phyloP scores from a whole-genome alignment of 2,113 vertebrate species.

The Eurystomus gularis region DNA sequence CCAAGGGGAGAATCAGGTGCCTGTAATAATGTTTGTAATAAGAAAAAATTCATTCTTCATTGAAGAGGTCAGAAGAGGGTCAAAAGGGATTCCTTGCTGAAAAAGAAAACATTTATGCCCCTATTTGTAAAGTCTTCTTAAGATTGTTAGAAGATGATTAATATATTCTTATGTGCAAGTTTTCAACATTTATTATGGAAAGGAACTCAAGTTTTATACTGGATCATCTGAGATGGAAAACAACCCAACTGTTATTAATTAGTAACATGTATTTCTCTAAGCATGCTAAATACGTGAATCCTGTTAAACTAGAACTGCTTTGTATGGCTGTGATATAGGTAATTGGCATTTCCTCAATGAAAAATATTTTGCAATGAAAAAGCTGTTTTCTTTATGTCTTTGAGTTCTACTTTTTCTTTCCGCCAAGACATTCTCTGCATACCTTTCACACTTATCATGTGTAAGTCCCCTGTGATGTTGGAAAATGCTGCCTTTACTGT shows the following conservation, averaged over 20 bases:
- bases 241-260: not conserved
- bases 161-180: not conserved
- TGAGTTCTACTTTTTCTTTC: not conserved
- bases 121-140: not conserved
- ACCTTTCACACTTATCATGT: not conserved
- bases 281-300: not conserved
- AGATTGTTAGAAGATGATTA: not conserved
- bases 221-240: not conserved
- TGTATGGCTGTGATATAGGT: not conserved
- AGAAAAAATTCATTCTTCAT: not conserved
- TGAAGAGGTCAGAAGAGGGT: not conserved
- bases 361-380: not conserved
- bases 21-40: not conserved
- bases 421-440: not conserved
- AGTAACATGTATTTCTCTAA: not conserved
- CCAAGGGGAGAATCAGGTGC: not conserved
- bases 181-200: not conserved
- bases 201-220: not conserved
- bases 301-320: not conserved
- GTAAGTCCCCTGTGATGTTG: not conserved
- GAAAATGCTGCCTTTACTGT: not conserved
- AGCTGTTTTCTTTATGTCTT: not conserved
- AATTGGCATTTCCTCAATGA: not conserved
- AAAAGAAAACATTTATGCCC: not conserved
- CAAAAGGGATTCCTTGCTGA: not conserved